Evolutionary conservation across 2,888 invertebrate genomes (phyloP).

Genomic region (Spisula subtruncata): DNA sequence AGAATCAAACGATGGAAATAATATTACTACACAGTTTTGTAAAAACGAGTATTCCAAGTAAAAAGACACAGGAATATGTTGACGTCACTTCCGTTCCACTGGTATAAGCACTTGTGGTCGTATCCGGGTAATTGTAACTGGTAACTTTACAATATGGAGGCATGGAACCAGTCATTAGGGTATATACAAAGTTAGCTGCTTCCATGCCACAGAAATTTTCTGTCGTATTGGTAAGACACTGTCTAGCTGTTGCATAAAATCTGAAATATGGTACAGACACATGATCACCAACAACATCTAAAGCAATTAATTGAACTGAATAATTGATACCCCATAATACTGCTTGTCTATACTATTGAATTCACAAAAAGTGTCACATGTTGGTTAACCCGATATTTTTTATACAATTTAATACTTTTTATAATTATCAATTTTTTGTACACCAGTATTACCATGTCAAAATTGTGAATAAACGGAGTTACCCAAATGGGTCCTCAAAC

Average conservation of each 20-base stretch:
- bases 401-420: too few relatives aligned
- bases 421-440: too few relatives aligned
- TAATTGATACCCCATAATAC: too few relatives aligned
- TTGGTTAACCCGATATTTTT: too few relatives aligned
- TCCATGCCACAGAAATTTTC: constrained; percentile 66
- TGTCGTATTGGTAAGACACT: constrained; percentile 70
- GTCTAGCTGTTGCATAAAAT: constrained; percentile 62
- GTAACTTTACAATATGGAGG: constrained; percentile 71
- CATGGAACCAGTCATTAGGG: constrained; percentile 60
- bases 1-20: too few relatives aligned
- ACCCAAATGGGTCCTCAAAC: too few relatives aligned
- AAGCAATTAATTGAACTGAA: too few relatives aligned
- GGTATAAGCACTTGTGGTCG: background rate
- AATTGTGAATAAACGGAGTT: too few relatives aligned
- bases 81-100: constrained; percentile 10
- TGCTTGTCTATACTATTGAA: too few relatives aligned
- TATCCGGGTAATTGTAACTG: constrained; percentile 10
- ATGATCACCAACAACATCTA: too few relatives aligned
- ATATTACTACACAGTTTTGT: background rate
- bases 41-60: background rate
- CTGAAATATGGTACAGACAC: constrained; percentile 46
- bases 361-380: too few relatives aligned
- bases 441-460: too few relatives aligned
- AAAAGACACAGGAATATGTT: background rate
- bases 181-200: constrained; percentile 71